Base-by-base conservation (phyloP, 2,797 vertebrate genomes). In the Protonibea diacanthus region DNA sequence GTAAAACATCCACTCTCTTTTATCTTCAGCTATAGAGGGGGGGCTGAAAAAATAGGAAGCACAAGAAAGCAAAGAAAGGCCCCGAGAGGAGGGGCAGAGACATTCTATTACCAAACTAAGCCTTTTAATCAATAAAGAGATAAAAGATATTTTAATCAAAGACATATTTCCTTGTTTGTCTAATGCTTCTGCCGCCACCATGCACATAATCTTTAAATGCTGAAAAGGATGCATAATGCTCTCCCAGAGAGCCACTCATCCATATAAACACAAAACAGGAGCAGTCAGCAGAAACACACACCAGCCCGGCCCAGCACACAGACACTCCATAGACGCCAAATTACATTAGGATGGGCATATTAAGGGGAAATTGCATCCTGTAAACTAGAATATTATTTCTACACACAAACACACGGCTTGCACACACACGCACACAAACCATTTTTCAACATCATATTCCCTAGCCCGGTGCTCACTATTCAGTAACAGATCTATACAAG, bases 271-370 rank as follows among this genome's bases (percentile, higher is more conserved):
- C 91, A 93, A 96, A 95, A 96, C 86, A 90, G 74, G 77, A 90
- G 82, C 91, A 93, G 95, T 96, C 95, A 96, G 95, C 95, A 95
- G 95, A 96, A 95, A 95, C 90, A 83, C 91, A 95, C 92, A 94
- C 92, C 90, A 84, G 90, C 89, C 88, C 68, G 57, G 90, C 92
- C 89, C 55, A 14, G 90, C 8, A 1, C 92, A 93, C 93, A 95
- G 94, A 96, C 96, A 95, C 95, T 95, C 93, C 95, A 93, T 76
- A 90, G 95, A 94, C 93, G 94, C 96, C 96, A 96, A 96, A 97
- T 97, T 96, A 95, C 96, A 97, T 98, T 97, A 97, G 95, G 95
- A 96, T 95, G 95, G 96, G 96, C 96, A 96, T 97, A 97, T 96
- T 95, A 97, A 96, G 95, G 95, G 92, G 93, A 97, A 97, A 97